Conservation (phyloP, 2,113 vertebrate species). For the Heterotilapia buettikoferi region DNA sequence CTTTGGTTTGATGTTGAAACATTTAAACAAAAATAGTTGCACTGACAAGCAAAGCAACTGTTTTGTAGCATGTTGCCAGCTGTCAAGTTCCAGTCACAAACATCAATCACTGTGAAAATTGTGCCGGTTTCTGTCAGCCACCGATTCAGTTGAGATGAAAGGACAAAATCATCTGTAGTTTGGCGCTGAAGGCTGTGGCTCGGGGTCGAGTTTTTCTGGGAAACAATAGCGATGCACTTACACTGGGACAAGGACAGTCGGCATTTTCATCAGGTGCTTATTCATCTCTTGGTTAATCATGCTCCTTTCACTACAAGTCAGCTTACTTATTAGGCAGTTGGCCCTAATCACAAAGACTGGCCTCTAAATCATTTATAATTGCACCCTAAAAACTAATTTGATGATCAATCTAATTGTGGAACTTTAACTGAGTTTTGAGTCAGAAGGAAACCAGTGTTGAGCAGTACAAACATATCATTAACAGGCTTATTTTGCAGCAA, state of each 20-base stretch:
- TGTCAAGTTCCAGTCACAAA: background rate
- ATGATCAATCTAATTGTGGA: background rate
- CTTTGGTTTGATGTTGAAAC: background rate
- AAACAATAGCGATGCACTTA: background rate
- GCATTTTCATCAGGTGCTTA: background rate
- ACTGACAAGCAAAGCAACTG: background rate
- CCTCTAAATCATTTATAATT: background rate
- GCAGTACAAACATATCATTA: background rate
- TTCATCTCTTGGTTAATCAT: background rate
- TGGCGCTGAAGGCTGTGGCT: background rate
- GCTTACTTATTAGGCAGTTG: background rate
- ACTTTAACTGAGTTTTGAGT: background rate
- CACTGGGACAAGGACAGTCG: background rate
- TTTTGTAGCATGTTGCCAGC: background rate
- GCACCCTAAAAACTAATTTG: background rate
- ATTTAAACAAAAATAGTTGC: background rate
- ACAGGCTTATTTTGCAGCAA: background rate
- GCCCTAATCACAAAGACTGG: background rate
- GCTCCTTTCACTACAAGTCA: background rate
- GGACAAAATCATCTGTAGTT: background rate
- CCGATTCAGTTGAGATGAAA: background rate
- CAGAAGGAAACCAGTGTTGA: background rate
- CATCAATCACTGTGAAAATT: slow-evolving; percentile 13
- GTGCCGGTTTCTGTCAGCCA: background rate
- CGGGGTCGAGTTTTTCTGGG: background rate